A percentile compares a stretch with the other conserved stretches of the same genome.
Conservation (phyloP, 2,797 vertebrate genomes). For the Silurus lanzhouensis region DNA sequence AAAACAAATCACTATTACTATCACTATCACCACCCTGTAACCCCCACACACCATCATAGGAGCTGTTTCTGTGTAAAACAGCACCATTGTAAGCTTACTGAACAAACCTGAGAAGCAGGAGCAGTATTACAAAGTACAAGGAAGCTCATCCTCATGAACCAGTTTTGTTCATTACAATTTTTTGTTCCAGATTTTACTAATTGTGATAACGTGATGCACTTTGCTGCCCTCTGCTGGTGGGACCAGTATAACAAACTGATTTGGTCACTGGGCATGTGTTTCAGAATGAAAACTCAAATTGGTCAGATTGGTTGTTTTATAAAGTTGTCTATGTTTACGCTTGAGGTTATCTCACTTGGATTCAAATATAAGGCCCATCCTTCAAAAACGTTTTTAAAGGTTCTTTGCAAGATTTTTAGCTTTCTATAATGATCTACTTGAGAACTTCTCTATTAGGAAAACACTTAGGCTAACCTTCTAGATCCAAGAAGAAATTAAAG, state of each 20-base stretch:
- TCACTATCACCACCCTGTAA: background rate
- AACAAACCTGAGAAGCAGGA: background rate
- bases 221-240: constrained; percentile 41
- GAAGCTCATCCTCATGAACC: background rate
- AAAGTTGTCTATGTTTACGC: background rate
- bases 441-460: background rate
- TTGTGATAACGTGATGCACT: background rate
- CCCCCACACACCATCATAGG: no score
- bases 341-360: background rate
- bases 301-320: background rate
- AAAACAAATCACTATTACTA: no score
- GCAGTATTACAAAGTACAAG: no score
- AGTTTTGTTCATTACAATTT: background rate
- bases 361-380: background rate
- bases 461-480: background rate
- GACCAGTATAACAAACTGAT: background rate
- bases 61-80: background rate
- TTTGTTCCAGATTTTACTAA: background rate
- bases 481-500: background rate
- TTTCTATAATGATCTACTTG: background rate
- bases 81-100: background rate
- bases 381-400: background rate
- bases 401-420: background rate
- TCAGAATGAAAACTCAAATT: background rate
- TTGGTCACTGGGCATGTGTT: background rate